Percentiles rank a stretch among this genome's conserved stretches.
These are phyloP conservation scores for Euzophera pinguis DNA, from an alignment of 2,888 invertebrate species.

Conservation along the genomic window DNA sequence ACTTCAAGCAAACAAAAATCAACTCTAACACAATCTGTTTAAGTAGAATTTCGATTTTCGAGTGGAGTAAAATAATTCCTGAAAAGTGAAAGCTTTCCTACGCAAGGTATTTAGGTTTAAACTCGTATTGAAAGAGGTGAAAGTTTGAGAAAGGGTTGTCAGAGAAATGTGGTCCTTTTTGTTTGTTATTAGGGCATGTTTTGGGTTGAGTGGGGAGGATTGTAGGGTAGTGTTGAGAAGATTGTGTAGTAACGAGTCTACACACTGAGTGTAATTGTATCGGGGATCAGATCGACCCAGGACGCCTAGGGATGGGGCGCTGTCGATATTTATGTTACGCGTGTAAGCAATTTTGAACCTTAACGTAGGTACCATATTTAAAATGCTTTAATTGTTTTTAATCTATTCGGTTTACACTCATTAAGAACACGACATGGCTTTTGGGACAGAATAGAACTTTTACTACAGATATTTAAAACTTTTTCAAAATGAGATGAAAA, in stretches of 20 bases:
- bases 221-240: slow-evolving; percentile 61
- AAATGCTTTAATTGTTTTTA: no score
- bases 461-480: no score
- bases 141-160: slow-evolving; percentile 58
- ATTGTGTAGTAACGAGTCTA: slow-evolving; percentile 74
- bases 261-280: slow-evolving; percentile 76
- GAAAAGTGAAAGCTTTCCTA: slow-evolving; percentile 79
- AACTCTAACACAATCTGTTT: slow-evolving; percentile 35
- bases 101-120: slow-evolving; percentile 78
- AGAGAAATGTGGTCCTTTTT: slow-evolving; percentile 37
- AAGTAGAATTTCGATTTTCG: slow-evolving; percentile 40
- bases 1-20: slow-evolving; percentile 30
- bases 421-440: no score
- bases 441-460: no score
- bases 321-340: slow-evolving; percentile 32
- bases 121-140: slow-evolving; percentile 79
- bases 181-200: slow-evolving; percentile 33
- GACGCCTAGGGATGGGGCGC: slow-evolving; percentile 40
- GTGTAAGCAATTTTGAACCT: slow-evolving; percentile 36
- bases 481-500: no score
- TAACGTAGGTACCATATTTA: slow-evolving; percentile 18
- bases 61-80: slow-evolving; percentile 61
- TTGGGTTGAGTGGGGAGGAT: slow-evolving; percentile 30
- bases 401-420: no score
- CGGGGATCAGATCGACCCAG: slow-evolving; percentile 69